phyloP scores from a whole-genome alignment of 2,113 vertebrate genomes.

The Hippocampus comes region DNA sequence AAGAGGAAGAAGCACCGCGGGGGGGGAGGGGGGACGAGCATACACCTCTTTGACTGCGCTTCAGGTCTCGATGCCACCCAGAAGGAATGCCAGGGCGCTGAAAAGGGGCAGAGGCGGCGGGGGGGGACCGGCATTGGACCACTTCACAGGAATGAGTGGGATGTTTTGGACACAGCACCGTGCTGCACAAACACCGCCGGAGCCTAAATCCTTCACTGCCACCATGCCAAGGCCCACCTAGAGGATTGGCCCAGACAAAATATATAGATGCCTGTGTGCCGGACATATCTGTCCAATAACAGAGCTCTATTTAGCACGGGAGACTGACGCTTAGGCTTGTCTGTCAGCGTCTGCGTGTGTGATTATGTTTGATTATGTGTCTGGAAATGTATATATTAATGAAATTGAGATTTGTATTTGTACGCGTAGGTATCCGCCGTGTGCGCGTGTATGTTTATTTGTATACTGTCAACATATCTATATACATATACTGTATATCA shows the following conservation, averaged over 20 bases:
- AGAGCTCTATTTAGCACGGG: conserved; percentile 58
- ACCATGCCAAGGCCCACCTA: conserved; percentile 56
- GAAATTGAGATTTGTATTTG: conserved; percentile 53
- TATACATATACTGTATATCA: background rate
- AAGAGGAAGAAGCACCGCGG: conserved; percentile 17
- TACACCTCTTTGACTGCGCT: conserved; percentile 42
- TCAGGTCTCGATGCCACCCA: conserved; percentile 66
- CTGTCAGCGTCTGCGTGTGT: conserved; percentile 62
- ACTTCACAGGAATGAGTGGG: conserved; percentile 67
- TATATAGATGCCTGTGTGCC: conserved; percentile 59
- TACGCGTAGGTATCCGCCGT: conserved; percentile 48
- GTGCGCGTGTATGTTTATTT: conserved; percentile 13
- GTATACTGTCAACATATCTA: background rate
- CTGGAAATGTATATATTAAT: conserved; percentile 51
- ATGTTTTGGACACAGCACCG: conserved; percentile 67
- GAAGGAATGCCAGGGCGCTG: conserved; percentile 49
- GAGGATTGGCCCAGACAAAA: conserved; percentile 62
- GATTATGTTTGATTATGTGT: conserved; percentile 60
- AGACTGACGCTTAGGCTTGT: conserved; percentile 46
- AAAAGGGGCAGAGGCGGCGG: conserved; percentile 40
- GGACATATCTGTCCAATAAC: conserved; percentile 57
- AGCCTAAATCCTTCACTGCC: conserved; percentile 59
- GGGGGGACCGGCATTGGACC: conserved; percentile 57
- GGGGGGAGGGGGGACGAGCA: background rate
- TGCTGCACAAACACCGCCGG: conserved; percentile 69